Conservation (phyloP, 2,113 vertebrate genomes). For the Hydrolagus affinis region DNA sequence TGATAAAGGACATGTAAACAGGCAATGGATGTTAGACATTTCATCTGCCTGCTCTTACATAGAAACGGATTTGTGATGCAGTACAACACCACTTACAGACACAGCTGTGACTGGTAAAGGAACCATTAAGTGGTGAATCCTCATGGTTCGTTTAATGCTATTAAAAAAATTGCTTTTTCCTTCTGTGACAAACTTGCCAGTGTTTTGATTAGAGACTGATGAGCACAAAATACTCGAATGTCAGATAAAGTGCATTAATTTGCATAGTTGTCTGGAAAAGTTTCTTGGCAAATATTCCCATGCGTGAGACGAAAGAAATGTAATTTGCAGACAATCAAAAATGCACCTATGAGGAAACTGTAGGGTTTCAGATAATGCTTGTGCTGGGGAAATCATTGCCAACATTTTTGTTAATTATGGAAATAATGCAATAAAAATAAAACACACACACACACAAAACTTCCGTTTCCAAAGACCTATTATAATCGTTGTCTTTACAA, state of each 20-base stretch:
- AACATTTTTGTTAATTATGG: conserved; percentile 28
- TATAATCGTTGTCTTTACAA: background rate
- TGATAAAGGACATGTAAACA: background rate
- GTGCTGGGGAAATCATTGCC: background rate
- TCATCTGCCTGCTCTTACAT: background rate
- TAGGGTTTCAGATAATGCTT: conserved; percentile 20
- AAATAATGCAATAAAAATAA: background rate
- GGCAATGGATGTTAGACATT: background rate
- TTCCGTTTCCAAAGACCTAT: background rate
- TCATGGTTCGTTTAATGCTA: conserved; percentile 57
- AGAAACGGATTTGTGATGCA: background rate
- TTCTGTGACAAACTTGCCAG: conserved; percentile 53
- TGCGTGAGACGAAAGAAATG: conserved; percentile 35
- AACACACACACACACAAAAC: background rate
- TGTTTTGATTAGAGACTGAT: conserved; percentile 58
- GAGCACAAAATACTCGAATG: conserved; percentile 55
- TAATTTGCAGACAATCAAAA: conserved; percentile 28
- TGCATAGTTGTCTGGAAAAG: conserved; percentile 39
- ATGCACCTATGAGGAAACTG: conserved; percentile 19
- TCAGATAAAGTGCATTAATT: conserved; percentile 45
- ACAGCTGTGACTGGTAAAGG: conserved; percentile 52
- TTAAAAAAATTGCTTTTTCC: conserved; percentile 52
- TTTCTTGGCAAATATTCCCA: conserved; percentile 49
- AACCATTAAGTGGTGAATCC: conserved; percentile 48
- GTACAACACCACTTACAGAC: conserved; percentile 5